Evolutionary conservation across 2,888 invertebrate genomes (phyloP).

Genomic region (Sarcophaga carnaria): DNA sequence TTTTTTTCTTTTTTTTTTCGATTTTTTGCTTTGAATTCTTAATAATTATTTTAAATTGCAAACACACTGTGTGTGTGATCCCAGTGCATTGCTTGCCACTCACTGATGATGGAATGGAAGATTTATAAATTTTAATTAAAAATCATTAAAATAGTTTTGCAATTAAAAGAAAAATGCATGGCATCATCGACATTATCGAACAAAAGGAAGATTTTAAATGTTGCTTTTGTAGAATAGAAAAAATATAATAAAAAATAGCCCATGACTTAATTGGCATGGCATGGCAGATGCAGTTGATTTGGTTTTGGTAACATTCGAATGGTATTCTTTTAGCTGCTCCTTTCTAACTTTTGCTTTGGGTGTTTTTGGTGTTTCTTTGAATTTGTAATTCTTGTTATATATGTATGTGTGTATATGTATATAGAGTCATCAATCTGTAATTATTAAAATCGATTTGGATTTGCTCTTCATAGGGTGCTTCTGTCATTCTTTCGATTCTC

Average conservation of each 20-base stretch:
- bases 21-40: slow-evolving; percentile 1
- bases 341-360: too few relatives aligned
- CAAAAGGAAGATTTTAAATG: background rate
- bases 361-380: too few relatives aligned
- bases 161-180: slow-evolving; percentile 36
- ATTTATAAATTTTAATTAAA: slow-evolving; percentile 61
- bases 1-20: background rate
- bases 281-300: too few relatives aligned
- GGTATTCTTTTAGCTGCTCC: too few relatives aligned
- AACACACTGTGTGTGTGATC: background rate
- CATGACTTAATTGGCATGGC: too few relatives aligned
- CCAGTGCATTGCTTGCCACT: background rate
- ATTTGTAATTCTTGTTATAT: too few relatives aligned
- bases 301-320: too few relatives aligned
- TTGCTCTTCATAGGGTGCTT: too few relatives aligned
- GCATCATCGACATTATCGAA: background rate
- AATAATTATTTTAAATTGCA: slow-evolving; percentile 50
- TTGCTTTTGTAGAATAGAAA: background rate
- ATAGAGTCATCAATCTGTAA: too few relatives aligned
- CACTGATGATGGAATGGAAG: slow-evolving; percentile 45
- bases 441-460: too few relatives aligned
- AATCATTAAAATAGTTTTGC: slow-evolving; percentile 63
- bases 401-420: too few relatives aligned
- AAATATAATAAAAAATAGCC: background rate
- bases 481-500: too few relatives aligned